These are phyloP conservation scores for Gambelia wislizenii DNA, from an alignment of 2,797 vertebrate species.

Conservation along the genomic window DNA sequence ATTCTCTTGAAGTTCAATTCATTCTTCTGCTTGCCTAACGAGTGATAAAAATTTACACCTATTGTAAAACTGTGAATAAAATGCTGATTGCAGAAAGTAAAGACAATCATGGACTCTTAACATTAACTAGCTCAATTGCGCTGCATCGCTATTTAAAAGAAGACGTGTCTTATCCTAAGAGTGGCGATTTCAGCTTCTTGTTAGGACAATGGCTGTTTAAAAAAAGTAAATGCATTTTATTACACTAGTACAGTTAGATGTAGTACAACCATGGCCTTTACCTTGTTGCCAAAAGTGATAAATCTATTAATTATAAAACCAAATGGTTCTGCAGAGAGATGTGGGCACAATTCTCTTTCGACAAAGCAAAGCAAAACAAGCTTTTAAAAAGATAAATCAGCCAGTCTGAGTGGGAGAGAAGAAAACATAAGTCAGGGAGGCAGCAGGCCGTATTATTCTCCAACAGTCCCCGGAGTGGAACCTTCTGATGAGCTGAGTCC, in stretches of 20 bases:
- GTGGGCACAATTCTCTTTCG: slow-evolving; percentile 16
- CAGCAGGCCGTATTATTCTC: slow-evolving; percentile 7
- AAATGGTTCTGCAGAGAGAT: slow-evolving; percentile 22
- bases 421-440: slow-evolving; percentile 3
- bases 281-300: slow-evolving; percentile 35
- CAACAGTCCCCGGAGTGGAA: neutral
- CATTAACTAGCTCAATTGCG: slow-evolving; percentile 64
- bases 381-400: slow-evolving; percentile 35
- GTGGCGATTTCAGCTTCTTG: slow-evolving; percentile 63
- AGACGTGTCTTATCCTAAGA: slow-evolving; percentile 58
- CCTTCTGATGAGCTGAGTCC: neutral
- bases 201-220: slow-evolving; percentile 57
- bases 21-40: slow-evolving; percentile 69
- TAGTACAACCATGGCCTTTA: slow-evolving; percentile 44
- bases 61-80: slow-evolving; percentile 77
- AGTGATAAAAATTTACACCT: slow-evolving; percentile 74
- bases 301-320: slow-evolving; percentile 63
- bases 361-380: slow-evolving; percentile 56
- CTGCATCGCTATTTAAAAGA: slow-evolving; percentile 60
- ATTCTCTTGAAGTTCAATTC: slow-evolving; percentile 67
- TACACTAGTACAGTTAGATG: slow-evolving; percentile 51
- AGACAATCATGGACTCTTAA: slow-evolving; percentile 68
- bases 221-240: slow-evolving; percentile 61
- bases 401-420: slow-evolving; percentile 20
- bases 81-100: slow-evolving; percentile 72